These are phyloP conservation scores for Drosophila eohydei DNA, from an alignment of 2,888 invertebrate genomes.

Conservation along the genomic window DNA sequence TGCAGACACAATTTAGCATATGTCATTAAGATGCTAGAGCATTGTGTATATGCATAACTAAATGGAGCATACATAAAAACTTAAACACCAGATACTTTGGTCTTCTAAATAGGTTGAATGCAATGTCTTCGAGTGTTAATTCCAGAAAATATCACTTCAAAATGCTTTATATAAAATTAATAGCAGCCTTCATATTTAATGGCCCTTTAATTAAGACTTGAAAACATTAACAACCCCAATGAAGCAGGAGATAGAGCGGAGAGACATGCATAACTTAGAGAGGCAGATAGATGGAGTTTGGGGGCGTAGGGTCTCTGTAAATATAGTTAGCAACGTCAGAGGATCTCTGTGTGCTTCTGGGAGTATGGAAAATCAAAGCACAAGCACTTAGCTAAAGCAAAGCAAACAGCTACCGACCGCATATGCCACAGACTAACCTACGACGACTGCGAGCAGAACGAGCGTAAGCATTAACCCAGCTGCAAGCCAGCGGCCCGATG, in stretches of 20 bases:
- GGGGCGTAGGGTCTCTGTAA: neutral
- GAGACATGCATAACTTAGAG: neutral
- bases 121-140: neutral
- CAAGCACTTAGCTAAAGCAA: constrained; percentile 27
- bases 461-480: neutral
- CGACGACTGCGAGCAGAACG: constrained; percentile 10
- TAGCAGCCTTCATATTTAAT: constrained; percentile 10
- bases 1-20: no score
- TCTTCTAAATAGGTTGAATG: neutral
- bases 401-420: constrained; percentile 43
- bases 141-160: neutral
- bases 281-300: neutral
- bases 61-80: neutral
- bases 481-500: neutral
- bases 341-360: neutral
- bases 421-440: constrained; percentile 47
- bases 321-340: constrained; percentile 13
- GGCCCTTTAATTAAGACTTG: constrained; percentile 5
- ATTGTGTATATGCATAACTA: neutral
- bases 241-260: neutral
- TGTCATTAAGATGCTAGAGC: neutral
- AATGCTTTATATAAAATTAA: constrained; percentile 8
- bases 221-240: constrained; percentile 7
- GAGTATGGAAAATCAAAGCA: constrained; percentile 16
- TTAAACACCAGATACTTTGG: neutral